Evolutionary conservation across 2,888 invertebrate species (phyloP), one percentile per base, ranked within the genome.

Genomic region (Bimastos eiseni): DNA sequence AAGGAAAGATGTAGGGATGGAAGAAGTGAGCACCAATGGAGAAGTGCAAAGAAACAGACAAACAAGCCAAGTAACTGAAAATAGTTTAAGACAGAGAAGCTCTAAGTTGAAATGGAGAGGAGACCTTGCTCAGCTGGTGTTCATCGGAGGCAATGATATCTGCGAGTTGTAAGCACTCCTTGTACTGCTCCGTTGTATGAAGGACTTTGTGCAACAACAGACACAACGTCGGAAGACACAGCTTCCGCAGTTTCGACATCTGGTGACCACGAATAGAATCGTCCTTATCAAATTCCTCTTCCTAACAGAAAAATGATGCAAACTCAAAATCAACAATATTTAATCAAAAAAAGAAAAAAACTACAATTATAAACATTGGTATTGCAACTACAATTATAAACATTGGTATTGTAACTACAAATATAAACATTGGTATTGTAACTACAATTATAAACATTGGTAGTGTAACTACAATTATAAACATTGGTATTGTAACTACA

Each of bases 221-320:
- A 15, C 97, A 96, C 90, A 98, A 94, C 96, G 98, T 97, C 1
- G 98, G 98, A 93, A 98, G 96, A 93, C 97, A 98, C 36, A 97
- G 96, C 92, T 97, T 96, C 89, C 98, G 96, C 88, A 98, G 95
- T 93, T 97, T 96, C 90, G 96, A 96, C 95, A 98, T 95, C 94
- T 98, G 97, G 93, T 97, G 96, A 19, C 95, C 95, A 93, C 98
- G 96, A 90, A n/a, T n/a, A n/a, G n/a, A n/a, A n/a, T n/a, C n/a
- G n/a, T 92, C 92, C 38, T 93, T 93, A 91, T 95, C 94, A 19
- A 90, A 89, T 11, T 93, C 93, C 0, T 91, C 91, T 38, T 94
- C 94, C 93, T 94, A 86, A 36, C 19, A 37, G 5, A 86, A 37
- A 86, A 86, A 86, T 86, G 15, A 37, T n/a, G 70, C n/a, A 70